Percentiles rank a stretch among this genome's conserved stretches.
Conservation (phyloP, 2,888 invertebrate species). For the Harmothoe impar region DNA sequence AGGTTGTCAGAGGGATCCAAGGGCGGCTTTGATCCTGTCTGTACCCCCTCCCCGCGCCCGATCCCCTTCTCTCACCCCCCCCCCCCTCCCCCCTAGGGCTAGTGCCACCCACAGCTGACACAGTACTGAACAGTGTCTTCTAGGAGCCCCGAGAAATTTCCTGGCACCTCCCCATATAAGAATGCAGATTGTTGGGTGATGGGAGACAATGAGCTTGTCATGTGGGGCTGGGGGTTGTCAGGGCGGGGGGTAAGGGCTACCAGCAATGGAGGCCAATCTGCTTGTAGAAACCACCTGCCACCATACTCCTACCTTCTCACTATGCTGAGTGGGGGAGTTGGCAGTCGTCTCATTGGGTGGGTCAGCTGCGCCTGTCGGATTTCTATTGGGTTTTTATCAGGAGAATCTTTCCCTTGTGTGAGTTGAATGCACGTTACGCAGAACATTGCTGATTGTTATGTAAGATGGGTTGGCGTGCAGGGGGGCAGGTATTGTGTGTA, state of each 20-base stretch:
- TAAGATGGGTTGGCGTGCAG: no score
- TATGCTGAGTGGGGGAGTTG: not conserved
- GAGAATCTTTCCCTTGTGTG: not conserved
- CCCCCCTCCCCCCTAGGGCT: not conserved
- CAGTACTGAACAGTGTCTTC: not conserved
- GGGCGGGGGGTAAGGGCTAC: not conserved
- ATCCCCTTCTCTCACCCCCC: not conserved
- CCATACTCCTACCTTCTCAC: not conserved
- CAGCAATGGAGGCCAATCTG: not conserved
- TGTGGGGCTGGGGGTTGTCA: not conserved
- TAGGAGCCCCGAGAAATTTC: not conserved
- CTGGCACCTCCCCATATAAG: not conserved
- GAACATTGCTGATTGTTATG: no score
- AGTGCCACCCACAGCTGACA: not conserved
- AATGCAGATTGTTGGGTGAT: not conserved
- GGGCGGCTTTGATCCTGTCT: not conserved
- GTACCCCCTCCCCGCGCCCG: not conserved
- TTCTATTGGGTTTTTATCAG: constrained; percentile 17
- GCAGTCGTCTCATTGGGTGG: not conserved
- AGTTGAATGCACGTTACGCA: not conserved
- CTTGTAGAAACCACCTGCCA: constrained; percentile 14
- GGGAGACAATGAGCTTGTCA: constrained; percentile 23
- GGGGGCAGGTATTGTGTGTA: no score
- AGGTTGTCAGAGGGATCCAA: constrained; percentile 3
- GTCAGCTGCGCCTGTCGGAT: not conserved